A percentile compares a stretch with the other conserved stretches of the same genome.
phyloP scores from a whole-genome alignment of 1,140 invertebrate genomes.

The Caenorhabditis latens region DNA sequence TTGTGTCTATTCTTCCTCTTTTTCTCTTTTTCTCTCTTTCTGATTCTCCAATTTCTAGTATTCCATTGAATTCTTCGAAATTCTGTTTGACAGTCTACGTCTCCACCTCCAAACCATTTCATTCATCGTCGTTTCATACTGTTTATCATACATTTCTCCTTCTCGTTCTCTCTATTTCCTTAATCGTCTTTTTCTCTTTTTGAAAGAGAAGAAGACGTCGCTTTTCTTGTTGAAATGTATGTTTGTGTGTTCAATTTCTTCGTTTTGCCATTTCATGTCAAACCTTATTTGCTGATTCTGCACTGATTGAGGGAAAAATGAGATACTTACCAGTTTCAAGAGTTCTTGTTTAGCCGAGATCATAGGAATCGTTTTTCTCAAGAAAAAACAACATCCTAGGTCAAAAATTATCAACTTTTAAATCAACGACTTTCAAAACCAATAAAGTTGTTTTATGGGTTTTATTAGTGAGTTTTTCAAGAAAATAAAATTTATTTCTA shows the following conservation, averaged over 20 bases:
- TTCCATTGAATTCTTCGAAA: not conserved
- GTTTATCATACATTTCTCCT: slow-evolving; percentile 18
- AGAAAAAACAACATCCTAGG: too few relatives aligned
- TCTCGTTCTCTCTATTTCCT: not conserved
- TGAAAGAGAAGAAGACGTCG: not conserved
- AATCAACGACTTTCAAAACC: too few relatives aligned
- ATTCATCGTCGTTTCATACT: not conserved
- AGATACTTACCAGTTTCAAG: too few relatives aligned
- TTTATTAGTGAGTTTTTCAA: too few relatives aligned
- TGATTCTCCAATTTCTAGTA: not conserved
- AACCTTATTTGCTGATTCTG: too few relatives aligned
- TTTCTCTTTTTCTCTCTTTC: not conserved
- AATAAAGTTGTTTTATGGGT: too few relatives aligned
- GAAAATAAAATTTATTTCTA: too few relatives aligned
- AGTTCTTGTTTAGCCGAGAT: too few relatives aligned
- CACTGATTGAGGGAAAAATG: too few relatives aligned
- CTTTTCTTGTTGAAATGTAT: not conserved
- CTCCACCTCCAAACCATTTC: not conserved
- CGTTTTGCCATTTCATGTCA: not conserved
- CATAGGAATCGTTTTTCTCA: too few relatives aligned
- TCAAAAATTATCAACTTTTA: too few relatives aligned
- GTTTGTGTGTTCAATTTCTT: slow-evolving; percentile 1
- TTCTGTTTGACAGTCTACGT: slow-evolving; percentile 38
- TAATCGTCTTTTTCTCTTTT: not conserved
- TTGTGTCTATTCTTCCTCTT: not conserved